phyloP scores from a whole-genome alignment of 2,113 vertebrate species.

The Empidonax traillii region DNA sequence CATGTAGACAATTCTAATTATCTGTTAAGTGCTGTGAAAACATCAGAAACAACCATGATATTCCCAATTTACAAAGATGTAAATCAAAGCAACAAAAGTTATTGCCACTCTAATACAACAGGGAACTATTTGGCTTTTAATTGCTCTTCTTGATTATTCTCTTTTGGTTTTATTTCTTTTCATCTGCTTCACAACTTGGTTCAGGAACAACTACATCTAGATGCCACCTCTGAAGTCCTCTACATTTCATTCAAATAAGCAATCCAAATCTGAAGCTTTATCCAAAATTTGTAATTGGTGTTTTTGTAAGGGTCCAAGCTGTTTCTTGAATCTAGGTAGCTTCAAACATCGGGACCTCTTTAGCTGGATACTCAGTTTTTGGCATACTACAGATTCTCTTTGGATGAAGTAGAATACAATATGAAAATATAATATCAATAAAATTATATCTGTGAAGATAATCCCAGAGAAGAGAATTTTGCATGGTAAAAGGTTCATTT shows the following conservation, averaged over 20 bases:
- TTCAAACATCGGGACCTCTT: not conserved
- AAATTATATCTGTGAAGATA: not conserved
- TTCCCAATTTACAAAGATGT: conserved; percentile 45
- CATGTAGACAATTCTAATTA: conserved; percentile 23
- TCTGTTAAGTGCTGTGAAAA: conserved; percentile 23
- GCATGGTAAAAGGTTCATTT: not conserved
- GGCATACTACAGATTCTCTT: not conserved
- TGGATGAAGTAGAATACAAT: not conserved
- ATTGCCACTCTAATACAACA: conserved; percentile 1
- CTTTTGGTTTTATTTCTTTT: conserved; percentile 30
- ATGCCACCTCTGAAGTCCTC: not conserved
- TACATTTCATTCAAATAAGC: not conserved
- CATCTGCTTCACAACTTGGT: not conserved
- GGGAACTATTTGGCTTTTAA: conserved; percentile 3
- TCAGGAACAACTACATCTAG: not conserved
- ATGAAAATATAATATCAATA: not conserved
- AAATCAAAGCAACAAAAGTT: conserved; percentile 47
- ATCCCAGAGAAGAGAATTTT: not conserved
- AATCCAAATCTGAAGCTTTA: not conserved
- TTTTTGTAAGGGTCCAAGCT: not conserved
- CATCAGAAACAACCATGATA: conserved; percentile 19
- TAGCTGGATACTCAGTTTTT: not conserved
- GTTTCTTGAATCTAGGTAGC: not conserved
- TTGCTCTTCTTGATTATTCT: conserved; percentile 6
- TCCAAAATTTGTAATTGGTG: not conserved